Conservation (phyloP, 2,797 vertebrate species). For the Rhinichthys osculus region DNA sequence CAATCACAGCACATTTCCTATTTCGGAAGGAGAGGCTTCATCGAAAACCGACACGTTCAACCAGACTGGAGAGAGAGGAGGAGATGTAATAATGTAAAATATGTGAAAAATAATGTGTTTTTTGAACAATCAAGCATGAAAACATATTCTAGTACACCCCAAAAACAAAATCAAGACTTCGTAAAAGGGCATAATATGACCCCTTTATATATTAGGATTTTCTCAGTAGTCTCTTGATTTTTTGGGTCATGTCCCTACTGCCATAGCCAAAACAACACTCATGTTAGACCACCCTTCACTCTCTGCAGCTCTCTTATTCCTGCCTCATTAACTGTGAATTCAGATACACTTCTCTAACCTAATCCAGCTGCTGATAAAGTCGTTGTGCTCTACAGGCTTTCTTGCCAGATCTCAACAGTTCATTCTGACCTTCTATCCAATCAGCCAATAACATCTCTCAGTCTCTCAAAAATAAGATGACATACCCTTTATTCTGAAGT, state of each 20-base stretch:
- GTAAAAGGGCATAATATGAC: no score
- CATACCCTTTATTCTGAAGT: slow-evolving; percentile 23
- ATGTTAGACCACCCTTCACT: not conserved
- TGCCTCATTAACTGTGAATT: slow-evolving; percentile 35
- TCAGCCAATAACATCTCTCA: slow-evolving; percentile 32
- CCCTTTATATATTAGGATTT: no score
- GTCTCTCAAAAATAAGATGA: slow-evolving; percentile 28
- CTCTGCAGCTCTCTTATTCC: slow-evolving; percentile 1
- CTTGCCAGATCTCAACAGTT: slow-evolving; percentile 47
- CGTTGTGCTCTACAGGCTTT: slow-evolving; percentile 26
- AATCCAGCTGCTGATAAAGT: slow-evolving; percentile 38
- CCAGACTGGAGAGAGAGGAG: no score
- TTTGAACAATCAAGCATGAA: no score
- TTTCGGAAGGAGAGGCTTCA: no score
- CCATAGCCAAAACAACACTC: not conserved
- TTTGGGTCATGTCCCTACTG: not conserved
- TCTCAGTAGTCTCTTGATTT: not conserved
- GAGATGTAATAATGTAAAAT: no score
- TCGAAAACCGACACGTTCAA: no score
- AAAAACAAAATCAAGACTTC: no score
- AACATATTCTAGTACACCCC: no score
- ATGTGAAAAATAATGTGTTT: no score
- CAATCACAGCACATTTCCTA: no score
- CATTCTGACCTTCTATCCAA: slow-evolving; percentile 37
- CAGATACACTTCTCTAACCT: slow-evolving; percentile 34